Evolutionary conservation across 2,797 vertebrate genomes (phyloP).

Genomic region (Rhincodon typus): DNA sequence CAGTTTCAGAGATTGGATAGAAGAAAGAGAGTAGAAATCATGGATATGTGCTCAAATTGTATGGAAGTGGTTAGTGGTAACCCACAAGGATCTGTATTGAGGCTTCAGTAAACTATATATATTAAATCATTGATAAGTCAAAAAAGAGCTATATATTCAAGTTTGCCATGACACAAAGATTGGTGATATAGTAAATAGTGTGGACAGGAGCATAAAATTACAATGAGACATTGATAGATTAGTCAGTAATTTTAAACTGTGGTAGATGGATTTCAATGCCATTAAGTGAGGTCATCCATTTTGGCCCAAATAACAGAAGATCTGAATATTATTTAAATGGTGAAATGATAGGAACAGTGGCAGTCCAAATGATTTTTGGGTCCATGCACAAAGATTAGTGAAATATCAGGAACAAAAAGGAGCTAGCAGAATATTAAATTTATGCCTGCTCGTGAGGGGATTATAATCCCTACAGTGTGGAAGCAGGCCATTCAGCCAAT

Average conservation of each 20-base stretch:
- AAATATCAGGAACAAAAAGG: not conserved
- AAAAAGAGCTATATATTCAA: not conserved
- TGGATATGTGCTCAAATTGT: not conserved
- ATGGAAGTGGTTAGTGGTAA: not conserved
- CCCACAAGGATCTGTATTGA: not conserved
- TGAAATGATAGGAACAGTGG: not conserved
- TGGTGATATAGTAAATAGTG: not conserved
- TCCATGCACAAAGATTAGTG: not conserved
- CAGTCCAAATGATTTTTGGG: not conserved
- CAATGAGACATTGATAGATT: slow-evolving; percentile 15
- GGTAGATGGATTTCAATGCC: not conserved
- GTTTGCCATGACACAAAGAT: slow-evolving; percentile 1
- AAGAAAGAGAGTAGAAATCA: not conserved
- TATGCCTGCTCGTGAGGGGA: not conserved
- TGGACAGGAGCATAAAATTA: slow-evolving; percentile 17
- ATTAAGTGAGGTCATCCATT: slow-evolving; percentile 17
- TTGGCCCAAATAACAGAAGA: not conserved
- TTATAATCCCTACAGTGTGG: too few relatives aligned
- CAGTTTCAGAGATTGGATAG: not conserved
- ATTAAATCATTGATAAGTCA: not conserved
- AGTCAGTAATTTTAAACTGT: not conserved
- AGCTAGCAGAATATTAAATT: not conserved
- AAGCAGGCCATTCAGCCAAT: too few relatives aligned
- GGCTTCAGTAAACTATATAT: not conserved
- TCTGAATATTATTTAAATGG: not conserved